Evolutionary conservation across 2,797 vertebrate species (phyloP).

Genomic region (Acestrorhynchus altus): DNA sequence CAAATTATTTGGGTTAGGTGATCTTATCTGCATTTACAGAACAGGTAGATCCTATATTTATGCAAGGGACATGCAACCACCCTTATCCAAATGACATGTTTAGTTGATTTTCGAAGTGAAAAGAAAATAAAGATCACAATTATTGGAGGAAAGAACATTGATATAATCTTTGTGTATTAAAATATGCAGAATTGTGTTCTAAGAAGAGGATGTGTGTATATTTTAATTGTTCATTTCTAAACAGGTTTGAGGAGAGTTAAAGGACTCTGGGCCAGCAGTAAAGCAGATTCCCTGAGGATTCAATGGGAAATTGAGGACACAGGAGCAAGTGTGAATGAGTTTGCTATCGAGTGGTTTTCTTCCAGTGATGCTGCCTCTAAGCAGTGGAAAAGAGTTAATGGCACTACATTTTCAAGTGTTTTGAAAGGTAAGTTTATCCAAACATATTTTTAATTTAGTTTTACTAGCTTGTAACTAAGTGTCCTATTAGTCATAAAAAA

Average conservation of each 20-base stretch:
- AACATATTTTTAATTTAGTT: too few species aligned
- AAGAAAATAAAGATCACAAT: too few species aligned
- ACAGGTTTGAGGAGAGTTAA: slow-evolving; percentile 28
- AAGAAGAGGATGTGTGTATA: too few species aligned
- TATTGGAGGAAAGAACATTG: too few species aligned
- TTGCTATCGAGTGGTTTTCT: slow-evolving; percentile 59
- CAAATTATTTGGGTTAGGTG: too few species aligned
- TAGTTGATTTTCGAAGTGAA: too few species aligned
- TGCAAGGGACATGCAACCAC: neutral
- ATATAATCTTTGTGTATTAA: too few species aligned
- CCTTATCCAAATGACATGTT: too few species aligned
- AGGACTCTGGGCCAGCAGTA: slow-evolving; percentile 44
- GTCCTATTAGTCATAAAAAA: too few species aligned
- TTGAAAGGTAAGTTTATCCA: slow-evolving; percentile 59
- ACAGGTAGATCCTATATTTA: neutral
- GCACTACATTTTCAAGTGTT: slow-evolving; percentile 29
- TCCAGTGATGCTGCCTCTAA: slow-evolving; percentile 1
- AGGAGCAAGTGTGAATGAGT: slow-evolving; percentile 49
- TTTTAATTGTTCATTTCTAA: neutral
- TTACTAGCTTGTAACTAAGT: neutral
- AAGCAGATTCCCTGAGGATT: slow-evolving; percentile 26
- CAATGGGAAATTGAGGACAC: slow-evolving; percentile 16
- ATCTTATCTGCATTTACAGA: too few species aligned
- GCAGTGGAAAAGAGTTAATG: slow-evolving; percentile 56
- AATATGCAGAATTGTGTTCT: too few species aligned